Evolutionary conservation across 2,797 vertebrate species (phyloP).

Genomic region (Tiaroga cobitis): DNA sequence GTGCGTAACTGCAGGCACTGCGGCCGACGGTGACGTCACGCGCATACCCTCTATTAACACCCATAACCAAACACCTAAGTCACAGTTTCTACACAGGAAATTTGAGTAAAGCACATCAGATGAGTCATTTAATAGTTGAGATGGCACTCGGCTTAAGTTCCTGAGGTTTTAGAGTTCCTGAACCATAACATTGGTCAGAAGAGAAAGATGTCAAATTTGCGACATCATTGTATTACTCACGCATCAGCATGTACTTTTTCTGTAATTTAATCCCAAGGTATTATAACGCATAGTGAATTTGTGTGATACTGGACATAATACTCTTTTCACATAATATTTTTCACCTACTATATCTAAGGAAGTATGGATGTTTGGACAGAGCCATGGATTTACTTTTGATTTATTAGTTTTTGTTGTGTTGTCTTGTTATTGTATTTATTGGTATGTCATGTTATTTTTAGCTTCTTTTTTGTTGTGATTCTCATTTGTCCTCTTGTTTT

Average conservation of each 20-base stretch:
- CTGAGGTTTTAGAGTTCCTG: no score
- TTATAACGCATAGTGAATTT: background rate
- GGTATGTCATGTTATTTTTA: background rate
- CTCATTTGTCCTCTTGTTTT: background rate
- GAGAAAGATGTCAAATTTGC: background rate
- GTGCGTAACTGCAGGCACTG: no score
- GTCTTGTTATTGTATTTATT: background rate
- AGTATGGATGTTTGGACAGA: background rate
- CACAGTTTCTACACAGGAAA: background rate
- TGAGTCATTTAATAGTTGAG: slow-evolving; percentile 16
- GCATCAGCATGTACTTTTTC: background rate
- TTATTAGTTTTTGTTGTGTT: background rate
- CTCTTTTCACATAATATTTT: background rate
- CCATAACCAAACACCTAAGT: slow-evolving; percentile 2
- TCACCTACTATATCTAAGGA: background rate
- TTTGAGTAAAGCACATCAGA: background rate
- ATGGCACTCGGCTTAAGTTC: no score
- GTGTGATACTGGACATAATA: background rate
- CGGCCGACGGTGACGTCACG: no score
- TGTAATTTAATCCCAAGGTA: background rate
- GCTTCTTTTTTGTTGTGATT: background rate
- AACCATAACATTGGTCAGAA: background rate
- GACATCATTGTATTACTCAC: background rate
- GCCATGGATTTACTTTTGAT: background rate
- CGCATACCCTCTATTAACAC: no score